These are phyloP conservation scores for Bacillus rossius DNA, from an alignment of 1,140 invertebrate genomes.

Conservation along the genomic window DNA sequence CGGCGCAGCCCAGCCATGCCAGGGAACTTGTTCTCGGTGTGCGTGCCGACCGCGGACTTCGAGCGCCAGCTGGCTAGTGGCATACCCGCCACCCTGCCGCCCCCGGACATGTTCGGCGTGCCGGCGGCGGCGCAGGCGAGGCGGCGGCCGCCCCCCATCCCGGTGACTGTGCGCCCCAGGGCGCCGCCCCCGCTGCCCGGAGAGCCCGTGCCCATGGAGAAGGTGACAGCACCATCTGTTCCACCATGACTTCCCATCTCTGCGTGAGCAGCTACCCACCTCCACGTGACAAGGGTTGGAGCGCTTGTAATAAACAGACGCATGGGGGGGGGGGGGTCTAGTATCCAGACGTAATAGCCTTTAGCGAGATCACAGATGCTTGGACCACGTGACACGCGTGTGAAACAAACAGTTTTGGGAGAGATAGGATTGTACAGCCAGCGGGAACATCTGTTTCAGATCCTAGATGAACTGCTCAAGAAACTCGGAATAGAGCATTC, in stretches of 20 bases:
- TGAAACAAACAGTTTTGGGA: neutral
- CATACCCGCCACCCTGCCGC: neutral
- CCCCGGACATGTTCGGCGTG: neutral
- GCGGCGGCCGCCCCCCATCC: neutral
- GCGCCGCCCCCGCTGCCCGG: neutral
- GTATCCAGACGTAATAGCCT: too few relatives aligned
- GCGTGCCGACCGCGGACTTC: conserved; percentile 6
- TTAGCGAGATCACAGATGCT: too few relatives aligned
- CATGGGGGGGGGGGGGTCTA: too few relatives aligned
- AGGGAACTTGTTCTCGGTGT: conserved; percentile 3
- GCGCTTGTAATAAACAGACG: too few relatives aligned
- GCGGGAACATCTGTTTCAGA: conserved; percentile 45
- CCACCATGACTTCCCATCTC: too few relatives aligned
- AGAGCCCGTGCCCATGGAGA: neutral
- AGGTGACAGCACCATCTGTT: too few relatives aligned
- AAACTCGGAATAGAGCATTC: conserved; percentile 62
- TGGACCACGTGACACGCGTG: too few relatives aligned
- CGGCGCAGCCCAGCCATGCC: neutral
- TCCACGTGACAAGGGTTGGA: too few relatives aligned
- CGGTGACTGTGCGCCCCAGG: neutral
- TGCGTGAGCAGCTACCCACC: too few relatives aligned
- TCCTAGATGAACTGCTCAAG: conserved; percentile 55
- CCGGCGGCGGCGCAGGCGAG: neutral
- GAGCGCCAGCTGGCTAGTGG: neutral
- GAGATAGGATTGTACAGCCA: neutral